Evolutionary conservation across 2,113 vertebrate species (phyloP).

Genomic region (Platichthys flesus): DNA sequence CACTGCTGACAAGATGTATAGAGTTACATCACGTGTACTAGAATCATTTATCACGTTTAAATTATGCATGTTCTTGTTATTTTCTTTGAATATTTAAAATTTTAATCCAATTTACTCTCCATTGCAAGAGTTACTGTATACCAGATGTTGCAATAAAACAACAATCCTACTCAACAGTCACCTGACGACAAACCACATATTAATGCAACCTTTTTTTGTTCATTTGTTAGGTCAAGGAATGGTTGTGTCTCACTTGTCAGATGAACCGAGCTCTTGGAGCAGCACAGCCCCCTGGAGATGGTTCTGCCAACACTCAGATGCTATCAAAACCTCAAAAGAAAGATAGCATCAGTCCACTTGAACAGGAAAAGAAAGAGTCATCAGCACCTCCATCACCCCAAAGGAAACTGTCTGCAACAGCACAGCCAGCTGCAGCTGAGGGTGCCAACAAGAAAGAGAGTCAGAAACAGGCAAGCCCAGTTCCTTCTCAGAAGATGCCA

Average conservation of each 20-base stretch:
- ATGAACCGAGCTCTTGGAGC: constrained; percentile 88
- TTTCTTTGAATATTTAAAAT: not conserved
- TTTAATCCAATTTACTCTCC: not conserved
- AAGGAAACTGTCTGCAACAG: constrained; percentile 59
- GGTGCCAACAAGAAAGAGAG: constrained; percentile 63
- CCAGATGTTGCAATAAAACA: not conserved
- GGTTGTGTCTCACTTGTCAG: constrained; percentile 97
- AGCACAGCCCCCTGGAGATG: constrained; percentile 73
- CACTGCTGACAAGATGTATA: constrained; percentile 32
- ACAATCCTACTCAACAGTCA: not conserved
- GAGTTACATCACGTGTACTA: not conserved
- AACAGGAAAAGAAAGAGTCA: constrained; percentile 71
- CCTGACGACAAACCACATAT: not conserved
- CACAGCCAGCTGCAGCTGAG: constrained; percentile 68
- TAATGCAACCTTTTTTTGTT: too few species aligned
- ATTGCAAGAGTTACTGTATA: not conserved
- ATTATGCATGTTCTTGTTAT: not conserved
- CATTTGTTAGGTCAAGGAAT: constrained; percentile 80
- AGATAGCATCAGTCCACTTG: constrained; percentile 40
- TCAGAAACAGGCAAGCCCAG: constrained; percentile 68
- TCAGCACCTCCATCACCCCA: constrained; percentile 49
- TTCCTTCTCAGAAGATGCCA: constrained; percentile 60
- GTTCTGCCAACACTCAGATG: constrained; percentile 68
- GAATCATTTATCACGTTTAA: not conserved
- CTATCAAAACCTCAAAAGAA: constrained; percentile 60